Conservation (phyloP, 1,140 invertebrate species). For the Microvelia longipes region DNA sequence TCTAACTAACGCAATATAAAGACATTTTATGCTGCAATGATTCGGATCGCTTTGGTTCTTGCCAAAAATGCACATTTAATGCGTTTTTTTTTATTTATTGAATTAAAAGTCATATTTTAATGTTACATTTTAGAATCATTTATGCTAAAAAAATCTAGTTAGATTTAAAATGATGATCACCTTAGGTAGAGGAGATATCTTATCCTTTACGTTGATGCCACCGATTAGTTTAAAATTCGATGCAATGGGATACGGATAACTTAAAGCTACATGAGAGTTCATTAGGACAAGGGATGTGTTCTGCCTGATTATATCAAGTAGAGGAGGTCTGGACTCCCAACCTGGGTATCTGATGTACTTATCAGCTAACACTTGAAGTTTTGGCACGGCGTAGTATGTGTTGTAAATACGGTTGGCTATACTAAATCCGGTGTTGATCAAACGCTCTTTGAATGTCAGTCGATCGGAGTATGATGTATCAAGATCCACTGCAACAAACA, state of each 20-base stretch:
- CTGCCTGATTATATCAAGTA: constrained; percentile 17
- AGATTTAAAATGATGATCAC: too few relatives aligned
- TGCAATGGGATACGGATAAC: constrained; percentile 21
- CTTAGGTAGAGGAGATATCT: constrained; percentile 22
- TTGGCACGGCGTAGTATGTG: not conserved
- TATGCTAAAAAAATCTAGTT: too few relatives aligned
- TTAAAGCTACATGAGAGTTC: constrained; percentile 28
- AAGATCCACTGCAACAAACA: constrained; percentile 13
- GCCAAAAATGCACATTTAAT: too few relatives aligned
- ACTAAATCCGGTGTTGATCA: constrained; percentile 8
- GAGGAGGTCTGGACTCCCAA: constrained; percentile 13
- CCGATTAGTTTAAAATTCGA: constrained; percentile 27
- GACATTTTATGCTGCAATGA: too few relatives aligned
- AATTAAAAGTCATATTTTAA: too few relatives aligned
- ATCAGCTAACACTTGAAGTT: constrained; percentile 5
- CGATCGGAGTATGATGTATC: constrained; percentile 7
- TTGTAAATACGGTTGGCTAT: not conserved
- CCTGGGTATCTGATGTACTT: constrained; percentile 19
- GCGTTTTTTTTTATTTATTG: too few relatives aligned
- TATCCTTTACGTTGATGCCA: constrained; percentile 24
- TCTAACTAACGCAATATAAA: too few relatives aligned
- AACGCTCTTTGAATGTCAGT: constrained; percentile 16
- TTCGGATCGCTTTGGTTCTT: too few relatives aligned
- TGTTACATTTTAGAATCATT: too few relatives aligned
- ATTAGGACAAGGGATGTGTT: constrained; percentile 18